Evolutionary conservation across 1,140 invertebrate genomes (phyloP), one percentile per base, ranked within the genome.

Genomic region (Drosophila murphyi): DNA sequence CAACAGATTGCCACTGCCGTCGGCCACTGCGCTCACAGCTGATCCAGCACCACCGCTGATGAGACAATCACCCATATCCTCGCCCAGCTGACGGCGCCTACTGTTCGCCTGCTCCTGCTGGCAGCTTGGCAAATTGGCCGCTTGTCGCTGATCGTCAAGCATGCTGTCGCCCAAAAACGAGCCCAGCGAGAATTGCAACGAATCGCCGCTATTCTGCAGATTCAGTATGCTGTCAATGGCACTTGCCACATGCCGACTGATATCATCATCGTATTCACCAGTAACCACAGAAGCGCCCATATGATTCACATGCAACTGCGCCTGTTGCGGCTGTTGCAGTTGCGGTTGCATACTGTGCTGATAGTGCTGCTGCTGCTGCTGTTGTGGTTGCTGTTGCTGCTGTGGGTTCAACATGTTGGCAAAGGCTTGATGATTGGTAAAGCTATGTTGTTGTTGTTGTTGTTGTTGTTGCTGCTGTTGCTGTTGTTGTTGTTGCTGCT

Each of bases 211-310:
- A 52, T 94, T 93, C 81, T 96, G 96, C 68, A 96, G 92, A 92
- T 96, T 96, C 32, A 96, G 93, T 79, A 96, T 96, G 81, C 95
- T 96, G 81, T 96, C 96, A 62, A 96, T 96, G 54, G 96, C 96
- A 72, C 95, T 96, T 90, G 96, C 95, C 43, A 96, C 96, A 87
- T 96, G 96, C 6, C 96, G 95, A 64, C 95, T 96, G 48, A 96
- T 95, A 70, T 95, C 94, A 68, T 94, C 94, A 71, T 95, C 95
- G 52, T 91, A 92, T 51, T 92, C 86, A 37, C 89, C 79, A 0
- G 78, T 70, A 31, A 76, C 61, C 35, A 80, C 73, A 35, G 82
- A 61, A 1, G 60, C 52, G 43, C 68, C 75, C 68, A 78, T 76
- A 62, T 87, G 83, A 56, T 74, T 81, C 0, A 82, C 72, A 51